Base-by-base conservation (phyloP, 1,140 invertebrate genomes). In the Meloidogyne exigua region DNA sequence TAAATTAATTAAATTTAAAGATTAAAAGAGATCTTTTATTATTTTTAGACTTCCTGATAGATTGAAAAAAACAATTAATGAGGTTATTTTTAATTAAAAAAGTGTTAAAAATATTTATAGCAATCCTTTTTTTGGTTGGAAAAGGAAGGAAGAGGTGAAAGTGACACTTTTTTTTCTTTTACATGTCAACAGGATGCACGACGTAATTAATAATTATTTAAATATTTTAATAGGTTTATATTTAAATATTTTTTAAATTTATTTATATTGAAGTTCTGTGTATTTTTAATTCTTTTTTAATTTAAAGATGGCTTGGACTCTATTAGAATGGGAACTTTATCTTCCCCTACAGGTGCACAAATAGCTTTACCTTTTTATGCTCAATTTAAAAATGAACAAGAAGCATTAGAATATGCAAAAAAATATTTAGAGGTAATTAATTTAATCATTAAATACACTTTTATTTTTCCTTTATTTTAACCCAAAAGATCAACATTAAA, bases 351-450 rank as follows among this genome's bases (percentile, higher is more conserved):
- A 70, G 77, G 77, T 21, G 77, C 77, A 18, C 76, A 78, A 49
- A 78, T 78, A 57, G 77, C 65, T 12, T 68, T 78, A 12, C 77
- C 77, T 3, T 78, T 78, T 76, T 78, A 77, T 49, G 76, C 26
- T 15, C 15, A 63, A 68, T 78, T 78, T 64, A 49, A 49, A 21
- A 68, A 70, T 70, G 65, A 63, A 28, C 64, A 78, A 44, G 77
- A 78, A 39, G 77, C 76, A n/a, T 39, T 12, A 15, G 66, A 75
- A 21, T 78, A 78, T 79, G 73, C 68, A 7, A 78, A 78, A 64
- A 23, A 70, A 28, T 25, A 78, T 23, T 57, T 78, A n/a, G 76
- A 78, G 71, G 71, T 73, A 7, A 26, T 65, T 32, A 21, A 21
- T 39, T 32, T n/a, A 32, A 13, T 67, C 0, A 26, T 26, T 28